Base-by-base conservation (phyloP, 2,888 invertebrate genomes). In the Sinelater perroti region DNA sequence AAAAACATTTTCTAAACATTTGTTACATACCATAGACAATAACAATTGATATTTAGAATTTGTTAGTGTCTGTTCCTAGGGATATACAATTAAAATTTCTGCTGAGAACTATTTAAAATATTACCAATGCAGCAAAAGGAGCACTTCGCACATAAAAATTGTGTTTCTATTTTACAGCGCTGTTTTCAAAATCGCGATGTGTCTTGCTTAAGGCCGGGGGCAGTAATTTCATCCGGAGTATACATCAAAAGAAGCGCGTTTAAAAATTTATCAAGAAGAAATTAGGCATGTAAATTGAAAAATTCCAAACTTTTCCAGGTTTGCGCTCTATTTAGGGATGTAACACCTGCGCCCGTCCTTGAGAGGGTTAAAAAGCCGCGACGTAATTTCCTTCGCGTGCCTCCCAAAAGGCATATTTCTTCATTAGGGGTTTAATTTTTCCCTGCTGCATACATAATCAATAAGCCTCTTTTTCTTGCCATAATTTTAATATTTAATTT, bases 401-500 rank as follows among this genome's bases (percentile, higher is more conserved):
- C 68, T 71, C 69, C 70, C 69, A 68, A 71, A 72, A 74, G 75
- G 73, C 76, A 76, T 76, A 76, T 76, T 78, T 78, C 76, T 78
- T 78, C 78, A 78, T 78, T 78, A 78, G 77, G 72, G 72, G 75
- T 76, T 78, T 78, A 78, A 78, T 78, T 78, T 78, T 78, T 78
- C 77, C 75, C 77, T 77, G 72, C 78, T 78, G 78, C 77, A 78
- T 78, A 78, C 78, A 79, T 79, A 79, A 79, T 79, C 78, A 77
- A 79, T 79, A 75, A 77, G 77, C 74, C 76, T 70, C 63, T 65
- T 64, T 68, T 64, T 66, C 64, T 67, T 71, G 73, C 75, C 77
- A 74, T 79, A 78, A 79, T 79, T 79, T 79, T 79, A 76, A 79
- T 79, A 79, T 79, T 79, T 79, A 79, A 79, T 79, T 79, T 79